A percentile compares a stretch with the other conserved stretches of the same genome.
Evolutionary conservation across 2,797 vertebrate genomes (phyloP).

Genomic region (Myripristis murdjan): DNA sequence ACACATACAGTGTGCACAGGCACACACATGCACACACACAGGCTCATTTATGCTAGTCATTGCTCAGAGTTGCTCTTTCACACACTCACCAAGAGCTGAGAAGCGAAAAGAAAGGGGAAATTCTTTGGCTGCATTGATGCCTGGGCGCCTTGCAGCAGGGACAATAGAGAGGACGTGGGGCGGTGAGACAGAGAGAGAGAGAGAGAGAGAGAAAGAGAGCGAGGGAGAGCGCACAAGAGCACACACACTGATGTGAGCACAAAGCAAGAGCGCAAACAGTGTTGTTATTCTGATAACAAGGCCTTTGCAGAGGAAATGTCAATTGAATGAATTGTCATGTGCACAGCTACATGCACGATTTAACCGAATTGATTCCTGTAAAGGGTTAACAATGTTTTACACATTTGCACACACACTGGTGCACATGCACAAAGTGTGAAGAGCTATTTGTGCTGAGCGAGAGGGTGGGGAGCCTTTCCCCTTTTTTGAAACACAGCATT

Average conservation of each 20-base stretch:
- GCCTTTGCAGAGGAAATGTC: not conserved
- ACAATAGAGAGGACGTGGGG: constrained; percentile 62
- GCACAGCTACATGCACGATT: not conserved
- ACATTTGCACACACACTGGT: no score
- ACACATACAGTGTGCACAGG: not conserved
- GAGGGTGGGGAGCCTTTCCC: not conserved
- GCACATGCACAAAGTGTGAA: not conserved
- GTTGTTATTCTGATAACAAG: not conserved
- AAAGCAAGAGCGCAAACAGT: not conserved
- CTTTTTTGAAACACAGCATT: not conserved
- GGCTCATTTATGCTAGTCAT: not conserved
- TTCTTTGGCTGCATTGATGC: constrained; percentile 68
- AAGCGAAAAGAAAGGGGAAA: constrained; percentile 69
- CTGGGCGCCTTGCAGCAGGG: constrained; percentile 15
- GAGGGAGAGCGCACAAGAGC: not conserved
- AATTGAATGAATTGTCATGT: not conserved
- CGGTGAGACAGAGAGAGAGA: not conserved
- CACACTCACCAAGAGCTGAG: not conserved
- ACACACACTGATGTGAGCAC: not conserved
- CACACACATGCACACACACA: not conserved
- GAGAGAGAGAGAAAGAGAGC: constrained; percentile 7
- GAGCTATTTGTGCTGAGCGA: not conserved
- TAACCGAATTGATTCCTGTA: no score
- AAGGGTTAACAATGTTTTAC: no score
- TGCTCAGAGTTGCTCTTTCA: no score